Percentiles rank a stretch among this genome's conserved stretches.
These are phyloP conservation scores for Capreolus pygargus DNA, from an alignment of 2,113 vertebrate species.

Conservation along the genomic window DNA sequence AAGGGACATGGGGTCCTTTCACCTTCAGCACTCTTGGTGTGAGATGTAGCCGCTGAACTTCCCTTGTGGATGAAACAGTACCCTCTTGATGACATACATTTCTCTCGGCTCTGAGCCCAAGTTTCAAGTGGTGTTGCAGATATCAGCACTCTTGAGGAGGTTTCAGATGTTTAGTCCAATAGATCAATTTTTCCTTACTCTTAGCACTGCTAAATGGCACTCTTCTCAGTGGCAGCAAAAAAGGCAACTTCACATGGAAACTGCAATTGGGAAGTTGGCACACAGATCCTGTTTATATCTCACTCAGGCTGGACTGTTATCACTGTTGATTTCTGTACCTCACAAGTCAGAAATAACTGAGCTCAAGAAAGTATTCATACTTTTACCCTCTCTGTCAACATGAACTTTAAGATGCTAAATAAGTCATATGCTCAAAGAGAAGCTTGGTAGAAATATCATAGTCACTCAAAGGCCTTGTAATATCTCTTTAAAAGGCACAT, in stretches of 20 bases:
- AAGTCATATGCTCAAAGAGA: slow-evolving; percentile 41
- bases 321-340: slow-evolving; percentile 28
- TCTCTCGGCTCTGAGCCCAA: background rate
- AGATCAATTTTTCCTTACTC: slow-evolving; percentile 21
- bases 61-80: background rate
- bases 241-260: slow-evolving; percentile 40
- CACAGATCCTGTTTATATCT: slow-evolving; percentile 51
- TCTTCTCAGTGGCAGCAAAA: slow-evolving; percentile 52
- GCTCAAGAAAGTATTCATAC: slow-evolving; percentile 27
- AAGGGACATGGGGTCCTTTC: background rate
- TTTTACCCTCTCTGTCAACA: slow-evolving; percentile 63
- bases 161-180: background rate
- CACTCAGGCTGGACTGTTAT: slow-evolving; percentile 41
- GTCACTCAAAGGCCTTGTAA: background rate
- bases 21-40: background rate
- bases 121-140: background rate
- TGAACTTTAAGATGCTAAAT: slow-evolving; percentile 72
- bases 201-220: slow-evolving; percentile 39
- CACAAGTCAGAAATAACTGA: slow-evolving; percentile 66
- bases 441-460: slow-evolving; percentile 41
- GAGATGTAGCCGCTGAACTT: background rate
- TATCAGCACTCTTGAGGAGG: background rate
- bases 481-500: background rate
- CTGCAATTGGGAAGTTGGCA: slow-evolving; percentile 53
- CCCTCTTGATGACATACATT: background rate